These are phyloP conservation scores for Poecilus cupreus DNA, from an alignment of 2,888 invertebrate genomes.

Conservation along the genomic window DNA sequence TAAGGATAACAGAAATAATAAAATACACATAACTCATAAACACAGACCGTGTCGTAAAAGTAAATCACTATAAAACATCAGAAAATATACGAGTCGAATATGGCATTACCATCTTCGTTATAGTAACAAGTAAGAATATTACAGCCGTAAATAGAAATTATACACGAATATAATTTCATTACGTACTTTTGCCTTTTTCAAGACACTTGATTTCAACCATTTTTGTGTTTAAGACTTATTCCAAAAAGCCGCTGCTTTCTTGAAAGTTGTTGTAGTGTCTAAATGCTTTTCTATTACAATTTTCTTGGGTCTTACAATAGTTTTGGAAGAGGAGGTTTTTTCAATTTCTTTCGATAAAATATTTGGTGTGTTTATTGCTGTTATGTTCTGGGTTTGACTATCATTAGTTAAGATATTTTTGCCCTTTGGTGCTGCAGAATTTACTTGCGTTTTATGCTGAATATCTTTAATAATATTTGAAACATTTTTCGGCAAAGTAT, in stretches of 20 bases:
- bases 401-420: too few relatives aligned
- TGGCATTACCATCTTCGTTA: background rate
- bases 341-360: too few relatives aligned
- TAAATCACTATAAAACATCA: conserved; percentile 6
- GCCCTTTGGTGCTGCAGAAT: too few relatives aligned
- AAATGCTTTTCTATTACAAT: conserved; percentile 55
- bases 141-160: conserved; percentile 9
- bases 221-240: conserved; percentile 67
- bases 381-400: too few relatives aligned
- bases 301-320: conserved; percentile 17
- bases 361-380: too few relatives aligned
- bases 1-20: conserved; percentile 52
- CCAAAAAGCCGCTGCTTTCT: conserved; percentile 72
- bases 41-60: background rate
- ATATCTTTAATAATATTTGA: conserved; percentile 10
- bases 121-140: background rate
- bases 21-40: conserved; percentile 52
- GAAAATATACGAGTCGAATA: background rate
- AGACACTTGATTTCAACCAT: too few relatives aligned
- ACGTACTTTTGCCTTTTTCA: too few relatives aligned
- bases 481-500: conserved; percentile 8
- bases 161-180: background rate
- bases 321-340: background rate
- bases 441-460: background rate
- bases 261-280: conserved; percentile 64